phyloP scores from a whole-genome alignment of 2,888 invertebrate genomes.

The Timema podura region DNA sequence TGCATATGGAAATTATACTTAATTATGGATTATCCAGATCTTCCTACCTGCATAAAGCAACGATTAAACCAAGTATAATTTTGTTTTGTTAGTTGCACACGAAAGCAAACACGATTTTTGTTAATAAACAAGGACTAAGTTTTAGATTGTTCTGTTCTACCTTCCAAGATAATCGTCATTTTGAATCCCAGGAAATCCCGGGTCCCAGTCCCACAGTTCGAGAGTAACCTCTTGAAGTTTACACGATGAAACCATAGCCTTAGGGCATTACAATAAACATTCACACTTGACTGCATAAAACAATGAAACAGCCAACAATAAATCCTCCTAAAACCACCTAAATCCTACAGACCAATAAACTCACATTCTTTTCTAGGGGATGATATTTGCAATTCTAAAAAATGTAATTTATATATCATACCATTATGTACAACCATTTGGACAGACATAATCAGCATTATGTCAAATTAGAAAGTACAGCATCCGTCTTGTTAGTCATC shows the following conservation, averaged over 20 bases:
- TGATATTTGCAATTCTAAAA: too few relatives aligned
- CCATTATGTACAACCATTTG: too few relatives aligned
- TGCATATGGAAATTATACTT: too few relatives aligned
- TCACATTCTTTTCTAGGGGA: too few relatives aligned
- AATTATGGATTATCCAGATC: neutral
- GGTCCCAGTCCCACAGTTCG: slow-evolving; percentile 81
- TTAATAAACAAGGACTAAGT: neutral
- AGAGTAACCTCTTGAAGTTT: slow-evolving; percentile 69
- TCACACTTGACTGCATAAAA: too few relatives aligned
- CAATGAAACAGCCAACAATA: too few relatives aligned
- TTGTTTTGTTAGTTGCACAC: slow-evolving; percentile 2
- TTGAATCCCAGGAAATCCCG: slow-evolving; percentile 69
- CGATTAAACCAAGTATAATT: neutral
- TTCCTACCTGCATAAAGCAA: neutral
- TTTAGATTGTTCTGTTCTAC: slow-evolving; percentile 43
- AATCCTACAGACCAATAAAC: too few relatives aligned
- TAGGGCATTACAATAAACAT: slow-evolving; percentile 1
- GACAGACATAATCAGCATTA: too few relatives aligned
- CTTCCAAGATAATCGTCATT: slow-evolving; percentile 83
- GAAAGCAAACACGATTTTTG: neutral
- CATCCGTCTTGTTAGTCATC: too few relatives aligned
- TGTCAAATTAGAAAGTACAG: too few relatives aligned
- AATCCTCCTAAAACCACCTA: too few relatives aligned
- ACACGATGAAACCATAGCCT: slow-evolving; percentile 73
- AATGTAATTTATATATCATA: too few relatives aligned